Percentiles rank a stretch among this genome's conserved stretches.
phyloP scores from a whole-genome alignment of 1,140 invertebrate species.

The Euwallacea similis region DNA sequence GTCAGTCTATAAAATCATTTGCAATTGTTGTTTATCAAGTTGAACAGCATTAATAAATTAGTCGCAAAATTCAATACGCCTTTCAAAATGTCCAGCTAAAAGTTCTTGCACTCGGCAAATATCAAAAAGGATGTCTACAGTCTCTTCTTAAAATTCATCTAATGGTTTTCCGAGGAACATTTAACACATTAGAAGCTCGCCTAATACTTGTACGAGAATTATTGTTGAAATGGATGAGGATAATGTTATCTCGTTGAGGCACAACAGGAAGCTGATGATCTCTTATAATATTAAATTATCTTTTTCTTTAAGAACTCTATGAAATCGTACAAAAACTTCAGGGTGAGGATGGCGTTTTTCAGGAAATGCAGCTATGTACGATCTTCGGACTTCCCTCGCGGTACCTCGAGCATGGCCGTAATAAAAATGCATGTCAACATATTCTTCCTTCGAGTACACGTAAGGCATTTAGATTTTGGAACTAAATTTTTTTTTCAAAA shows the following conservation, averaged over 20 bases:
- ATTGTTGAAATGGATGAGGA: too few species aligned
- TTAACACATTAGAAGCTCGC: too few species aligned
- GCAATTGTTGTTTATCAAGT: background rate
- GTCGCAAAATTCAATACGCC: background rate
- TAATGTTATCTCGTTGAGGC: too few species aligned
- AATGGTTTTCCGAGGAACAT: too few species aligned
- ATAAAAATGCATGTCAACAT: conserved; percentile 12
- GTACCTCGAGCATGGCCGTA: background rate
- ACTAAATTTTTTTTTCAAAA: background rate
- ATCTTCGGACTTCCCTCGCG: background rate
- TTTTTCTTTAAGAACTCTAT: too few species aligned
- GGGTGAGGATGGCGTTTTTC: too few species aligned
- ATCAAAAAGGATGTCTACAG: background rate
- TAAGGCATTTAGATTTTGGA: conserved; percentile 6
- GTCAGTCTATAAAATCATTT: conserved; percentile 8
- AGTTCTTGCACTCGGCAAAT: background rate
- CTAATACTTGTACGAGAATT: too few species aligned
- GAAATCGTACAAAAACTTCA: too few species aligned
- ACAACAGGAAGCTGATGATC: too few species aligned
- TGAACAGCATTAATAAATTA: background rate
- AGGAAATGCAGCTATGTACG: too few species aligned
- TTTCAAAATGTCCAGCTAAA: conserved; percentile 1
- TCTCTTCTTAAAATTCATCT: too few species aligned
- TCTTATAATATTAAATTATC: too few species aligned
- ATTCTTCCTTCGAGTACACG: background rate